Evolutionary conservation across 2,888 invertebrate species (phyloP).

Genomic region (Zygaena filipendulae): DNA sequence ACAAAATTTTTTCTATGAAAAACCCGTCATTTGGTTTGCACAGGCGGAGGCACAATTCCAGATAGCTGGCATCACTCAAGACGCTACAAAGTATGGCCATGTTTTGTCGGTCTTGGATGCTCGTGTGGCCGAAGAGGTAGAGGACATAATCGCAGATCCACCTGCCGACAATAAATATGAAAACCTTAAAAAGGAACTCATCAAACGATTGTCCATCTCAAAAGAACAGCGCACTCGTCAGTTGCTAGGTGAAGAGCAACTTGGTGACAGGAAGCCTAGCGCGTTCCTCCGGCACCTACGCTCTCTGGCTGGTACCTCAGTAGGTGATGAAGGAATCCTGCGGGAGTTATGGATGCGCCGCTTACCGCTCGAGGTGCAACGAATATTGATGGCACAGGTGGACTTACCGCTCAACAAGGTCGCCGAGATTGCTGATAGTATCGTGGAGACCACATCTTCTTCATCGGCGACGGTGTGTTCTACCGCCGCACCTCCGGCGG

Average conservation of each 20-base stretch:
- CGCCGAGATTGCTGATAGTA: constrained; percentile 7
- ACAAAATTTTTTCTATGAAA: constrained; percentile 5
- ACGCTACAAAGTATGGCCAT: constrained; percentile 1
- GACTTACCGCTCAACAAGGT: constrained; percentile 7
- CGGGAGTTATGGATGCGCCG: constrained; percentile 5
- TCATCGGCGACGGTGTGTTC: not conserved
- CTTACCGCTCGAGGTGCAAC: constrained; percentile 5
- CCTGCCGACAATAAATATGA: constrained; percentile 2
- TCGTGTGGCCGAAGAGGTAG: not conserved
- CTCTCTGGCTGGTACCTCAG: constrained; percentile 5
- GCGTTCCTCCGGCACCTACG: constrained; percentile 9
- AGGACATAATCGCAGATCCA: constrained; percentile 3
- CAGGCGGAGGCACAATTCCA: constrained; percentile 12
- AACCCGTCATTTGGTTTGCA: constrained; percentile 8
- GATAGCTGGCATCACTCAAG: constrained; percentile 5
- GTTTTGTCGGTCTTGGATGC: constrained; percentile 4
- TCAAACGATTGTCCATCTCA: constrained; percentile 3
- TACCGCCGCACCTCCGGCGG: no score
- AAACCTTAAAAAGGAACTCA: constrained; percentile 1
- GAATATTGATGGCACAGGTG: constrained; percentile 7
- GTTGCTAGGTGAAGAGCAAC: constrained; percentile 7
- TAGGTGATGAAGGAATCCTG: constrained; percentile 2
- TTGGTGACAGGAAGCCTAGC: constrained; percentile 8
- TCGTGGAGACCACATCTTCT: constrained; percentile 4
- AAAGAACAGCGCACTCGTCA: constrained; percentile 4